Conservation (phyloP, 2,888 invertebrate species). For the Patella ulyssiponensis region DNA sequence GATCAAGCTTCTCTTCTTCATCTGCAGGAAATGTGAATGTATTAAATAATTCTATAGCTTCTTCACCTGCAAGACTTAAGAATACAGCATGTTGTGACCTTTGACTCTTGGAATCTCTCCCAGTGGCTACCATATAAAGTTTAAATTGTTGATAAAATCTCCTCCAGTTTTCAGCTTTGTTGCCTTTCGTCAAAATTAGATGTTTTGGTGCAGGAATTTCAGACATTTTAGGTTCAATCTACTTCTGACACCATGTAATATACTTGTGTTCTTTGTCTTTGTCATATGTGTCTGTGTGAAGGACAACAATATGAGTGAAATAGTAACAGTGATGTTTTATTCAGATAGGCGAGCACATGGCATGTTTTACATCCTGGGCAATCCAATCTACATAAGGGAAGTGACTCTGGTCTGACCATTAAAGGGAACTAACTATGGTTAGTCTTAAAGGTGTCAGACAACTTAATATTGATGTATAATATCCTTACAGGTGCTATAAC, state of each 20-base stretch:
- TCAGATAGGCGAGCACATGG: too few relatives aligned
- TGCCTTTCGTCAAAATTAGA: not conserved
- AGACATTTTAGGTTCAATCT: not conserved
- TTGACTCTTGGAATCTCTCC: not conserved
- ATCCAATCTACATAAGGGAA: too few relatives aligned
- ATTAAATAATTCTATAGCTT: conserved; percentile 17
- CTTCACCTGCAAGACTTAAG: not conserved
- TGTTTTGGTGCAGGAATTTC: conserved; percentile 9
- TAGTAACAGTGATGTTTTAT: too few relatives aligned
- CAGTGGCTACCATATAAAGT: conserved; percentile 10
- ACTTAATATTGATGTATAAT: too few relatives aligned
- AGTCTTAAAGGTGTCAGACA: too few relatives aligned
- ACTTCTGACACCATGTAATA: conserved; percentile 25
- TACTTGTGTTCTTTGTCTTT: not conserved
- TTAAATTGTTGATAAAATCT: conserved; percentile 12
- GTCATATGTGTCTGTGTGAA: not conserved
- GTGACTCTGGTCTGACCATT: too few relatives aligned
- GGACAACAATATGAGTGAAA: not conserved
- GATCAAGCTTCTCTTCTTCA: conserved; percentile 13
- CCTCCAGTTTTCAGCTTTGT: conserved; percentile 17
- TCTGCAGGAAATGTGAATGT: conserved; percentile 15
- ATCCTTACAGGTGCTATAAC: conserved; percentile 54
- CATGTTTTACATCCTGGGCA: too few relatives aligned
- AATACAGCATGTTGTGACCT: conserved; percentile 2
- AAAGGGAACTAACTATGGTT: too few relatives aligned